Evolutionary conservation across 2,797 vertebrate species (phyloP).

Genomic region (Amphiprion clarkii): DNA sequence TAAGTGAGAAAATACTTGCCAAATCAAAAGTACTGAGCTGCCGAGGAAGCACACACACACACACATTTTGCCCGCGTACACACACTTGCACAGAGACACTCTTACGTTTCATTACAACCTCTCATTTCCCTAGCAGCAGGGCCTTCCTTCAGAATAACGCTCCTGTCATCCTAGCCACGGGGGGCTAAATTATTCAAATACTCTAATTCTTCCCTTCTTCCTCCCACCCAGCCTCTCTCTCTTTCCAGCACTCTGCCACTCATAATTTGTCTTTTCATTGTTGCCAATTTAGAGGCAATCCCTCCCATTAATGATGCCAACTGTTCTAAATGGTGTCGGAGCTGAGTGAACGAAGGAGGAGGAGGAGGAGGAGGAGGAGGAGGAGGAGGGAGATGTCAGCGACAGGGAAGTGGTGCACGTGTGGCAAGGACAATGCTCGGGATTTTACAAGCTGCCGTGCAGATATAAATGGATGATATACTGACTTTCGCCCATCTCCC

Average conservation of each 20-base stretch:
- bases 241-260: slow-evolving; percentile 83
- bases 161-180: slow-evolving; percentile 95
- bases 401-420: slow-evolving; percentile 53
- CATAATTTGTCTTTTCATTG: slow-evolving; percentile 97
- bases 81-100: slow-evolving; percentile 72
- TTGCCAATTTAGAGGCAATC: slow-evolving; percentile 97
- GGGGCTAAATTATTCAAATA: slow-evolving; percentile 99
- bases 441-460: slow-evolving; percentile 80
- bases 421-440: slow-evolving; percentile 71
- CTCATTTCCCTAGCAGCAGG: slow-evolving; percentile 96
- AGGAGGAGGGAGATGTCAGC: slow-evolving; percentile 60
- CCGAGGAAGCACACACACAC: slow-evolving; percentile 59
- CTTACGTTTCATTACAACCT: slow-evolving; percentile 87
- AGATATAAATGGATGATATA: slow-evolving; percentile 84
- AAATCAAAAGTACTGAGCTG: slow-evolving; percentile 62
- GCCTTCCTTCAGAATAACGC: slow-evolving; percentile 95
- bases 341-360: slow-evolving; percentile 54
- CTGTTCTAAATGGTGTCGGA: slow-evolving; percentile 87
- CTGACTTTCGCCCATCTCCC: slow-evolving; percentile 68
- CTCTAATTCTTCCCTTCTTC: slow-evolving; percentile 95
- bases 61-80: slow-evolving; percentile 37
- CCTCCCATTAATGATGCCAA: slow-evolving; percentile 96
- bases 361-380: slow-evolving; percentile 31
- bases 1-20: slow-evolving; percentile 66
- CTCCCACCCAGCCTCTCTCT: slow-evolving; percentile 80